Conservation (phyloP, 2,888 invertebrate species). For the Polydrusus cervinus region DNA sequence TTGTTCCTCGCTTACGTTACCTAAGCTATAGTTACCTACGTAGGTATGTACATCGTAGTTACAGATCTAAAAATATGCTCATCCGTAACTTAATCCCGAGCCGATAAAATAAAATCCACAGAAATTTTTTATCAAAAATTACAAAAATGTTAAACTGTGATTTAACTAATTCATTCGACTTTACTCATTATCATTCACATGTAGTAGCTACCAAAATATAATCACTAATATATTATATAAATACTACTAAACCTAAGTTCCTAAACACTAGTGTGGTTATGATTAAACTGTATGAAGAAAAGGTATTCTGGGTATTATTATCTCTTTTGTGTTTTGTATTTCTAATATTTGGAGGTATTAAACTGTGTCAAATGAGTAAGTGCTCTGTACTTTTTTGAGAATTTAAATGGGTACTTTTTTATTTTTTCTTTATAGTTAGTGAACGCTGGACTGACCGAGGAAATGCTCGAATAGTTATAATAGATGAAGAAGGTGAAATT, state of each 20-base stretch:
- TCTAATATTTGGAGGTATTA: conserved; percentile 34
- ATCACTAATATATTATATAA: too few relatives aligned
- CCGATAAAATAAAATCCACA: too few relatives aligned
- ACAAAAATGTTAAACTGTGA: too few relatives aligned
- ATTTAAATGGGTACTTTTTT: conserved; percentile 4
- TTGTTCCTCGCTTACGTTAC: too few relatives aligned
- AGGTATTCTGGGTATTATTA: conserved; percentile 46
- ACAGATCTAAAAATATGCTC: too few relatives aligned
- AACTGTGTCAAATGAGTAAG: conserved; percentile 48
- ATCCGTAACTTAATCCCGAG: too few relatives aligned
- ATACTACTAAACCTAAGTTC: not conserved
- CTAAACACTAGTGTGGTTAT: conserved; percentile 4
- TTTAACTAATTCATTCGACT: not conserved
- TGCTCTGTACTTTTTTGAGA: conserved; percentile 1
- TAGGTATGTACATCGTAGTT: too few relatives aligned
- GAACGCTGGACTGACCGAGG: conserved; percentile 12
- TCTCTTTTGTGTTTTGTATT: conserved; percentile 20
- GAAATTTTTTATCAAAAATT: too few relatives aligned
- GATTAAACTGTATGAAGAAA: conserved; percentile 42
- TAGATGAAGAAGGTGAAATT: conserved; percentile 29
- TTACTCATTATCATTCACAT: too few relatives aligned
- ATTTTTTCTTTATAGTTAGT: conserved; percentile 29
- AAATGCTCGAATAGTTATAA: conserved; percentile 27
- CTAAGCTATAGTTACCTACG: too few relatives aligned
- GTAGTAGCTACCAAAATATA: too few relatives aligned